Conservation (phyloP, 1,140 invertebrate species). For the Mylabris phalerata region DNA sequence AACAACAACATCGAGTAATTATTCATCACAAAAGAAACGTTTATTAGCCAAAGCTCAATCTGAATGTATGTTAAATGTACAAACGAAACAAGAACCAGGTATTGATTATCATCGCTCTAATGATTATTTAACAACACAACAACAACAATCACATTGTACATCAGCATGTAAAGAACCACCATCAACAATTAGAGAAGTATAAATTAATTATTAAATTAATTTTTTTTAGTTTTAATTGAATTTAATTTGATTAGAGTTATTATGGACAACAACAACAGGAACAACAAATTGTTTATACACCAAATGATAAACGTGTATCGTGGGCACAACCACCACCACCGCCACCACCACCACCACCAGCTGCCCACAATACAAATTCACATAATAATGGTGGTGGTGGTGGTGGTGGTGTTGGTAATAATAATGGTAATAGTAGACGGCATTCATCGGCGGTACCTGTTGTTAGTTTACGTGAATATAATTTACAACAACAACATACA, state of each 20-base stretch:
- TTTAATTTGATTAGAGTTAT: too few relatives aligned
- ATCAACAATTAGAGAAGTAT: slow-evolving; percentile 30
- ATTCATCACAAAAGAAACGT: slow-evolving; percentile 76
- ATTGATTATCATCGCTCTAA: slow-evolving; percentile 31
- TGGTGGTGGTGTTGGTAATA: background rate
- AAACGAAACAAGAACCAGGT: slow-evolving; percentile 46
- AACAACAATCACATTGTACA: slow-evolving; percentile 29
- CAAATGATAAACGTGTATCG: slow-evolving; percentile 51
- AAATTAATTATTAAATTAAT: too few relatives aligned
- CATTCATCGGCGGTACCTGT: slow-evolving; percentile 37
- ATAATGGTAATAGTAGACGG: slow-evolving; percentile 20
- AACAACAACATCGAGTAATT: slow-evolving; percentile 36
- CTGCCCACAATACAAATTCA: slow-evolving; percentile 47
- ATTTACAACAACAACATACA: slow-evolving; percentile 17
- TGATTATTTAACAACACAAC: slow-evolving; percentile 31
- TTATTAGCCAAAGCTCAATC: slow-evolving; percentile 80
- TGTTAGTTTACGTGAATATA: slow-evolving; percentile 39
- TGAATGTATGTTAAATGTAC: slow-evolving; percentile 58
- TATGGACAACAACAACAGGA: slow-evolving; percentile 37
- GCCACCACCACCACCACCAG: slow-evolving; percentile 35
- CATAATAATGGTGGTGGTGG: slow-evolving; percentile 26
- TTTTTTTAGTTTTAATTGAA: too few relatives aligned
- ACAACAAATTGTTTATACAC: slow-evolving; percentile 41
- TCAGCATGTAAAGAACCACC: slow-evolving; percentile 39
- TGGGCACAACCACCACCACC: slow-evolving; percentile 38